Conservation (phyloP, 2,113 vertebrate genomes). For the Crocuta crocuta region DNA sequence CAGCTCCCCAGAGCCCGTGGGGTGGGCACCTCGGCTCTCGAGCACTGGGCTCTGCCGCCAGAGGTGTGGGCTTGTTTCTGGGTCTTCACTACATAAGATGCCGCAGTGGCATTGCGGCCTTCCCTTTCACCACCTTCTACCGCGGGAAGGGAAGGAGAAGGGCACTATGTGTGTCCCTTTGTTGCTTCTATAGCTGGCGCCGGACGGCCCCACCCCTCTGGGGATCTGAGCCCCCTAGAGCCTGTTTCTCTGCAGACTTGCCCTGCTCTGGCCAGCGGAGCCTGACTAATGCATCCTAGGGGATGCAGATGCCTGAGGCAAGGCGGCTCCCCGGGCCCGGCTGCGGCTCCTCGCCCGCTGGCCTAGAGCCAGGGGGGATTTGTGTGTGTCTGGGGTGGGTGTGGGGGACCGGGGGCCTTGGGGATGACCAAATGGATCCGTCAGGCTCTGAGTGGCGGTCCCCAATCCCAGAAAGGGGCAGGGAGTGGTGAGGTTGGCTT, state of each 20-base stretch:
- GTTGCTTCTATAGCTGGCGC: background rate
- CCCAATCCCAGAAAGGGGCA: background rate
- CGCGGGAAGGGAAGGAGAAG: background rate
- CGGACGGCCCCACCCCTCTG: background rate
- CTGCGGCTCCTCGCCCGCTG: background rate
- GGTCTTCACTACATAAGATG: background rate
- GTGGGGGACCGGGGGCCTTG: fast-evolving
- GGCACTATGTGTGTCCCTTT: background rate
- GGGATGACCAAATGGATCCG: background rate
- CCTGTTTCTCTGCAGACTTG: background rate
- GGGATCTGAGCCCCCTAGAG: background rate
- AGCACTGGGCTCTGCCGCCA: background rate
- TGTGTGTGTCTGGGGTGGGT: fast-evolving
- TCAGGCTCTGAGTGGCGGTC: background rate
- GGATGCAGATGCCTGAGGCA: background rate
- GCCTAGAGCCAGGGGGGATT: background rate
- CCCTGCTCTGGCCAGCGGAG: slow-evolving; percentile 57
- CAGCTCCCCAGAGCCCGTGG: background rate
- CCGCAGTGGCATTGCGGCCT: background rate
- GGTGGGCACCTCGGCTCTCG: fast-evolving
- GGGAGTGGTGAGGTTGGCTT: background rate
- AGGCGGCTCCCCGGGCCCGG: background rate
- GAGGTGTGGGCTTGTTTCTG: background rate
- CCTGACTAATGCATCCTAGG: slow-evolving; percentile 58
- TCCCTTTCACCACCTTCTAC: no score